Percentiles rank a stretch among this genome's conserved stretches.
These are phyloP conservation scores for Drosophila eugracilis DNA, from an alignment of 1,140 invertebrate species.

Conservation along the genomic window DNA sequence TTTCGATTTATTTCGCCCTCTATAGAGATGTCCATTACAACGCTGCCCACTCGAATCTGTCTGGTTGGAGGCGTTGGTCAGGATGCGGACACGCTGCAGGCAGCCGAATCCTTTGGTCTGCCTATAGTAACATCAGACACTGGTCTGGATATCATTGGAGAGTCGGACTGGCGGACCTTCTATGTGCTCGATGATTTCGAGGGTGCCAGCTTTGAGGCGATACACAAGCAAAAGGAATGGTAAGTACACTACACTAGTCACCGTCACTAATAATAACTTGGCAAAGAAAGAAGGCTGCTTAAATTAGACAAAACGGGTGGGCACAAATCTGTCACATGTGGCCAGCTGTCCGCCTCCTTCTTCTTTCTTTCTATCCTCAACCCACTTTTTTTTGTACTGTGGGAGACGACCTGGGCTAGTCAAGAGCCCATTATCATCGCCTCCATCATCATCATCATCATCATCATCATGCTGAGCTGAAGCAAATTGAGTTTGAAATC, in stretches of 20 bases:
- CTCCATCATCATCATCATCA: constrained; percentile 3
- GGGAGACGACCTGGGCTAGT: constrained; percentile 1
- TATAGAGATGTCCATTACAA: constrained; percentile 79
- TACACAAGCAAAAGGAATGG: constrained; percentile 89
- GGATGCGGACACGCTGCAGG: constrained; percentile 86
- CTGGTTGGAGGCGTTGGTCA: constrained; percentile 86
- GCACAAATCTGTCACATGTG: constrained; percentile 55
- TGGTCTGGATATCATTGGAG: constrained; percentile 87
- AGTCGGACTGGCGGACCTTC: constrained; percentile 88
- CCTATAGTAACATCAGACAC: constrained; percentile 88
- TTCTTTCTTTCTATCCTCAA: background rate
- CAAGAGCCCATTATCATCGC: constrained; percentile 38
- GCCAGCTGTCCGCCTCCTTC: constrained; percentile 17
- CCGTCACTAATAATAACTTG: constrained; percentile 22
- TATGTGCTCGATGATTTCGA: constrained; percentile 90
- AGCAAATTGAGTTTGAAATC: constrained; percentile 76
- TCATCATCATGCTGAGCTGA: constrained; percentile 13
- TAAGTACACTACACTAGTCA: constrained; percentile 68
- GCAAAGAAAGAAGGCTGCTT: constrained; percentile 24
- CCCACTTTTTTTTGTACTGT: constrained; percentile 8
- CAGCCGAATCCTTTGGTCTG: constrained; percentile 88
- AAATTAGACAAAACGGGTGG: constrained; percentile 49
- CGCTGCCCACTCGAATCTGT: constrained; percentile 86
- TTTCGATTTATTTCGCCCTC: constrained; percentile 6
- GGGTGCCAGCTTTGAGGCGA: constrained; percentile 87